Evolutionary conservation across 2,797 vertebrate genomes (phyloP), one percentile per base, ranked within the genome.

Genomic region (Aeoliscus strigatus): DNA sequence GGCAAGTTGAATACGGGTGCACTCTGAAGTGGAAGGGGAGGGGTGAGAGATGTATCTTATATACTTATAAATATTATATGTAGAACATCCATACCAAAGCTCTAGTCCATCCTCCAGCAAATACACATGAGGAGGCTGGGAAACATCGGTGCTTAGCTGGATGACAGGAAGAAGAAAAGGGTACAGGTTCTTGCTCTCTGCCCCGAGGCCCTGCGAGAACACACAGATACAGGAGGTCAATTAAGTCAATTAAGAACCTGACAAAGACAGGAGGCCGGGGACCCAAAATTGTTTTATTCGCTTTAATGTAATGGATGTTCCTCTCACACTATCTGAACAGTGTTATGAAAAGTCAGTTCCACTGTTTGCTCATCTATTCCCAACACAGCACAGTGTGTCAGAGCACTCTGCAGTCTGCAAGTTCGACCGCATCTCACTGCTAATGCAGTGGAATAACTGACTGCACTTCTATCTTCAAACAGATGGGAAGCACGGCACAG

Each of bases 101-200:
- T 96, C 94, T 77, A 99, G 87, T 76, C 94, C 95, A 48, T 99
- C 96, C 88, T 98, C 96, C 69, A 99, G 83, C 78, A 99, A 89
- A 81, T 99, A 99, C 28, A 99, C 93, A 58, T 98, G 95, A 5
- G 94, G 96, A 6, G 94, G 95, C 72, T 97, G 92, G 8, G 91
- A 92, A 62, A 99, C 94, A 60, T 98, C 94, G 6, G 94, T 98
- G 84, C 96, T 99, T 75, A 99, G 89, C 42, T 98, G 94, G 84
- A 99, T 96, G 75, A 99, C 89, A 40, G 96, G 96, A 59, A 99
- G 91, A 12, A 99, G 90, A 80, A 99, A 99, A 54, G 92, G 89
- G 68, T 98, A 97, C 32, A 99, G 88, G 83, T 94, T 97, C 84
- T 91, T 95, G 80, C 94, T 94, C 70, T 97, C 92, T 57, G 93